Conservation (phyloP, 2,113 vertebrate species). For the Anguilla rostrata region DNA sequence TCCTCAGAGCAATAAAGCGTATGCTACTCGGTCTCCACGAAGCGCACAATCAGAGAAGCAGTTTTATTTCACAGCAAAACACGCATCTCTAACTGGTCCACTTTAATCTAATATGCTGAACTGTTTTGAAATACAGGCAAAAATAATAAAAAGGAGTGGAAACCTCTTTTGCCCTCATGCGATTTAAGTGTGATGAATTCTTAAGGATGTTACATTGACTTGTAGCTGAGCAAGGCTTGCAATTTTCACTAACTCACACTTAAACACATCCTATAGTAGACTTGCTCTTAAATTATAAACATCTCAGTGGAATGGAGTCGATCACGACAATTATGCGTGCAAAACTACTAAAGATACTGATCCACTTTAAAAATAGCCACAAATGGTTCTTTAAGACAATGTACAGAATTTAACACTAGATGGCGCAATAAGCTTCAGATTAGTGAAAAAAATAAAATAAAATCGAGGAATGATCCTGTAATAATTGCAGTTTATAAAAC, state of each 20-base stretch:
- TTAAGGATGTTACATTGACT: not conserved
- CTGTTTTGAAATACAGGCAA: constrained; percentile 54
- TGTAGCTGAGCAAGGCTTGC: not conserved
- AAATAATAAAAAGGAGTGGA: constrained; percentile 28
- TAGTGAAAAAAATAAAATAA: not conserved
- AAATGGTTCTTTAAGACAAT: not conserved
- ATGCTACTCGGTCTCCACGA: constrained; percentile 72
- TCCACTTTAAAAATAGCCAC: not conserved
- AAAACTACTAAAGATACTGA: not conserved
- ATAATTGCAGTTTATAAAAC: not conserved
- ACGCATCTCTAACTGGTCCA: constrained; percentile 72
- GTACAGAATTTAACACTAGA: constrained; percentile 9
- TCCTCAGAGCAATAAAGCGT: constrained; percentile 85
- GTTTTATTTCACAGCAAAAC: constrained; percentile 76
- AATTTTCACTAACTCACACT: not conserved
- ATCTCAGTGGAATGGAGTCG: not conserved
- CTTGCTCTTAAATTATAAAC: not conserved
- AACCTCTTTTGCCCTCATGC: not conserved
- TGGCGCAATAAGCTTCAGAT: constrained; percentile 15
- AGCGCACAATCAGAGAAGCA: constrained; percentile 76
- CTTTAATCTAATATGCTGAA: constrained; percentile 71
- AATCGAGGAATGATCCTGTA: not conserved
- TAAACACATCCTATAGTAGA: not conserved
- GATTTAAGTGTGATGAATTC: constrained; percentile 17
- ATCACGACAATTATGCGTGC: not conserved